Conservation (phyloP, 1,140 invertebrate genomes). For the Lordiphosa collinella region DNA sequence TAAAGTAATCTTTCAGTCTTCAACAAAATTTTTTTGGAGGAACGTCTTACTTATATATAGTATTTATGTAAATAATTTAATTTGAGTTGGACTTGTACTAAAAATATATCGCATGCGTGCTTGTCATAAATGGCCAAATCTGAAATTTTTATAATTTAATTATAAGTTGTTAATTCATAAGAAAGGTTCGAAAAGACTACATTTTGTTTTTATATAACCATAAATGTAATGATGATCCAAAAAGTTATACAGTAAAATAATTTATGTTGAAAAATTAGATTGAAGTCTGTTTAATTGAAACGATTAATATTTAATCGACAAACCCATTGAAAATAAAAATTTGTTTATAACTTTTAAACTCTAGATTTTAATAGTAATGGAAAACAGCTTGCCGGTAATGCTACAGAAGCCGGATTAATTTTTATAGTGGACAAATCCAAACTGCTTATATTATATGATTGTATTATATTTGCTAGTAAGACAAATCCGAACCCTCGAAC, state of each 20-base stretch:
- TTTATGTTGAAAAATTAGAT: background rate
- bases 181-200: background rate
- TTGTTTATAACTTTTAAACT: slow-evolving; percentile 5
- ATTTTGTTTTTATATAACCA: background rate
- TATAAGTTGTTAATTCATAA: background rate
- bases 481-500: slow-evolving; percentile 88
- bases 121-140: background rate
- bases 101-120: background rate
- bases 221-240: too few relatives aligned
- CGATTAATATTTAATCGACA: background rate
- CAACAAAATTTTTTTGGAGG: slow-evolving; percentile 5
- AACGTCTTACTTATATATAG: background rate
- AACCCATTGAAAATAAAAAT: background rate
- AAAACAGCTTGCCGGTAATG: slow-evolving; percentile 85
- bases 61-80: background rate
- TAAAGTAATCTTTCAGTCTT: slow-evolving; percentile 15
- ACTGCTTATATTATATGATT: slow-evolving; percentile 86
- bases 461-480: slow-evolving; percentile 86
- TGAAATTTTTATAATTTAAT: slow-evolving; percentile 3
- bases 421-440: slow-evolving; percentile 81
- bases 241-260: too few relatives aligned
- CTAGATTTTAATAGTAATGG: slow-evolving; percentile 61
- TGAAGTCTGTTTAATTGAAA: background rate
- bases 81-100: slow-evolving; percentile 3
- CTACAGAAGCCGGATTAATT: slow-evolving; percentile 84